Conservation (phyloP, 2,113 vertebrate genomes). For the Equus quagga region DNA sequence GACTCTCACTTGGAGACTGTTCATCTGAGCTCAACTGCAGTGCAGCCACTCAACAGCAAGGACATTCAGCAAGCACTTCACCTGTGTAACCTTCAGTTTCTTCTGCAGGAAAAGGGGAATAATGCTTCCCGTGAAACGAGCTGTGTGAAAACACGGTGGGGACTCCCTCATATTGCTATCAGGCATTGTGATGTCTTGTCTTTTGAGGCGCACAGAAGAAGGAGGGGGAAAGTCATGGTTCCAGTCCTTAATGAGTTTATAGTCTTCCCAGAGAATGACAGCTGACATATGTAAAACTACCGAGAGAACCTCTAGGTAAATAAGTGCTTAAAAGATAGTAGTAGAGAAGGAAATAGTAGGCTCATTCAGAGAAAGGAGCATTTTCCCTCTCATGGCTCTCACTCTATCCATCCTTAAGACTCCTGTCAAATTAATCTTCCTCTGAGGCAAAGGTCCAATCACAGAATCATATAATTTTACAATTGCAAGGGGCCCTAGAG, state of each 20-base stretch:
- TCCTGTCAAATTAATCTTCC: slow-evolving; percentile 66
- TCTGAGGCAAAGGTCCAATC: slow-evolving; percentile 55
- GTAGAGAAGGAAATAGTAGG: neutral
- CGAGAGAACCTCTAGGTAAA: neutral
- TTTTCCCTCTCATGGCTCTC: neutral
- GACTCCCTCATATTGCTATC: neutral
- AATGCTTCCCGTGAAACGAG: neutral
- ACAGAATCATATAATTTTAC: slow-evolving; percentile 70
- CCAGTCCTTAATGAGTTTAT: neutral
- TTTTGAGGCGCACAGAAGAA: neutral
- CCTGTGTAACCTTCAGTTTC: neutral
- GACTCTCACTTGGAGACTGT: neutral
- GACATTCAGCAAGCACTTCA: neutral
- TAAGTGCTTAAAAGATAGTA: neutral
- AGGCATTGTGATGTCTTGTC: neutral
- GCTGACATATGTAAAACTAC: neutral
- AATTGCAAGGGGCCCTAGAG: slow-evolving; percentile 4
- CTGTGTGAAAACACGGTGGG: neutral
- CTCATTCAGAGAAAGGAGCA: neutral
- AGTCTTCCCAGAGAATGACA: neutral
- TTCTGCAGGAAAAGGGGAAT: neutral
- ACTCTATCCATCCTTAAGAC: slow-evolving; percentile 45
- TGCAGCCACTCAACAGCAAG: accelerated
- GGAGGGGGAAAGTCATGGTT: neutral
- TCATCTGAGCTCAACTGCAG: neutral